phyloP scores from a whole-genome alignment of 2,888 invertebrate genomes.

The Phaedon cochleariae region DNA sequence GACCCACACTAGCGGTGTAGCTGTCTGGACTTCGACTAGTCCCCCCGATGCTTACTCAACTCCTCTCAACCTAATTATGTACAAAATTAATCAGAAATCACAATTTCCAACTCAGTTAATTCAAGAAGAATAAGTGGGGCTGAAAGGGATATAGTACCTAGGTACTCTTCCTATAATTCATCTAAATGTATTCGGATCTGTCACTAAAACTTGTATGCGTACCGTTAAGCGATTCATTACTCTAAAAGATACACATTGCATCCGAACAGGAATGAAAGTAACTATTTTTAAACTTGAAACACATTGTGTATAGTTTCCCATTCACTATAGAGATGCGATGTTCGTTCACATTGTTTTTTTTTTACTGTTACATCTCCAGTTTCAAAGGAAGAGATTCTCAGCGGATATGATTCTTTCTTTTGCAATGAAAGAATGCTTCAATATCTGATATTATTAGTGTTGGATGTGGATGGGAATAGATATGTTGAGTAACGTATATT shows the following conservation, averaged over 20 bases:
- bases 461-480: background rate
- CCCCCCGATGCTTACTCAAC: too few relatives aligned
- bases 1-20: too few relatives aligned
- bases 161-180: too few relatives aligned
- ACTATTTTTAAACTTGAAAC: constrained; percentile 26
- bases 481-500: background rate
- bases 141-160: too few relatives aligned
- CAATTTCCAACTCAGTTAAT: too few relatives aligned
- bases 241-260: background rate
- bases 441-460: background rate
- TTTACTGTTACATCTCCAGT: background rate
- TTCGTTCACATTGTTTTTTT: background rate
- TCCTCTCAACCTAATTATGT: too few relatives aligned
- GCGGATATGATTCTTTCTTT: background rate
- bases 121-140: too few relatives aligned
- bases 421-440: background rate
- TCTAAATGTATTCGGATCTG: background rate
- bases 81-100: too few relatives aligned
- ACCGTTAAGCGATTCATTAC: background rate
- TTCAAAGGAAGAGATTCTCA: constrained; percentile 2
- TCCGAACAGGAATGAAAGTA: constrained; percentile 10
- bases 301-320: constrained; percentile 10
- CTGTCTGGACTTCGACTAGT: too few relatives aligned
- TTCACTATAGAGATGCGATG: background rate
- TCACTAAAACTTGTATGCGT: background rate